Evolutionary conservation across 1,140 invertebrate genomes (phyloP).

Genomic region (Ceratina australensis): DNA sequence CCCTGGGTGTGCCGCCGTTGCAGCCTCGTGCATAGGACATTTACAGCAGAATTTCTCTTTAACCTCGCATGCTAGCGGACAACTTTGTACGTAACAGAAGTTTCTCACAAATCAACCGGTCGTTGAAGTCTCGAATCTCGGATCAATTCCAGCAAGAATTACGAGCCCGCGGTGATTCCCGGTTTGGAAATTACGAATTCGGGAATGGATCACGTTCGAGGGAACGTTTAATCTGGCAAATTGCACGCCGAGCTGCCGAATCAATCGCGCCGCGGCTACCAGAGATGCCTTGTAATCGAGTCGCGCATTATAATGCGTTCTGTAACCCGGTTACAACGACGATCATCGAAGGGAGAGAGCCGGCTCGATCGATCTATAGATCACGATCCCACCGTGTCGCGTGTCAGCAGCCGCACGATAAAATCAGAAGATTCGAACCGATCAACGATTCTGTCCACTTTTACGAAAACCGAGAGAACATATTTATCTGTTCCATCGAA

Average conservation of each 20-base stretch:
- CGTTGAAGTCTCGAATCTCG: background rate
- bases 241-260: constrained; percentile 39
- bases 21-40: background rate
- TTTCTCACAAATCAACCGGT: background rate
- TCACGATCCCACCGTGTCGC: constrained; percentile 53
- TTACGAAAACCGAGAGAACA: no score
- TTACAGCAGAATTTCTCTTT: background rate
- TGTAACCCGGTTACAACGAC: constrained; percentile 60
- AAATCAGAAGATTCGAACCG: no score
- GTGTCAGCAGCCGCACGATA: constrained; percentile 62
- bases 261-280: constrained; percentile 39
- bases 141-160: background rate
- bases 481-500: no score
- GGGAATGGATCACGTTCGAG: constrained; percentile 33
- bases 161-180: background rate
- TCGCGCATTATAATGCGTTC: constrained; percentile 55
- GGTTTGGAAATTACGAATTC: constrained; percentile 28
- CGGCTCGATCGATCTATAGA: constrained; percentile 45
- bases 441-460: background rate
- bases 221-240: constrained; percentile 56
- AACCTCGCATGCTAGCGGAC: background rate
- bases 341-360: constrained; percentile 21
- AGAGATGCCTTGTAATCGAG: constrained; percentile 59
- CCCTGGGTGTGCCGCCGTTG: no score
- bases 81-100: background rate